Evolutionary conservation across 2,113 vertebrate genomes (phyloP), one percentile per base, ranked within the genome.

Genomic region (Tetrao urogallus): DNA sequence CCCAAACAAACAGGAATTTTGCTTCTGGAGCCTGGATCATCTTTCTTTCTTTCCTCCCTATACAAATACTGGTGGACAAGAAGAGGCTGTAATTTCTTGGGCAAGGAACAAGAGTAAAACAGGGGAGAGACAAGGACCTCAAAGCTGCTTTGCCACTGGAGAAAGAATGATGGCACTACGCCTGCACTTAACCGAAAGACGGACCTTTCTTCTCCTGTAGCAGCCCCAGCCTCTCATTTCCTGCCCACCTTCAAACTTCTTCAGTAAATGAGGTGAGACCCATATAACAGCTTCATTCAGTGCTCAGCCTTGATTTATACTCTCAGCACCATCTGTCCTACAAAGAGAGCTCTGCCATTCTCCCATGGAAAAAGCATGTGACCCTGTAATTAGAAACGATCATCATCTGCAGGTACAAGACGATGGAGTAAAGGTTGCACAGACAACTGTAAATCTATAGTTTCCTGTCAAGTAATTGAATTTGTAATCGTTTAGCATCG

Each of bases 331-430:
- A 88, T 58, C 73, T 50, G 40, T 64, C 77, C 63, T 16, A 36
- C 63, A 45, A 25, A 73, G 40, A 7, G 2, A 93, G 74, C 40
- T 6, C 72, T 38, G 76, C 57, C 34, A 43, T 91, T 77, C 50
- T 86, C 61, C 76, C 57, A 8, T 24, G 24, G 43, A 78, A 86
- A 89, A 91, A 78, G 30, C 43, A 40, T 1, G 12, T 3, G 2
- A 52, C 10, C 38, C 74, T 40, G 48, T 66, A 88, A 94, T 88
- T 93, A 93, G 86, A 93, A 88, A 24, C 38, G 71, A 89, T 63
- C 72, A 48, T 79, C 88, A 74, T 69, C 70, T 70, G 45, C 90
- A 95, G 72, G 86, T 88, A 94, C 54, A 76, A 81, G 73, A 52
- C 1, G 2, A 81, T 30, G 80, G 61, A 84, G 78, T 88, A 90